These are phyloP conservation scores for Ammodytes marinus DNA, from an alignment of 2,113 vertebrate genomes.

Conservation along the genomic window DNA sequence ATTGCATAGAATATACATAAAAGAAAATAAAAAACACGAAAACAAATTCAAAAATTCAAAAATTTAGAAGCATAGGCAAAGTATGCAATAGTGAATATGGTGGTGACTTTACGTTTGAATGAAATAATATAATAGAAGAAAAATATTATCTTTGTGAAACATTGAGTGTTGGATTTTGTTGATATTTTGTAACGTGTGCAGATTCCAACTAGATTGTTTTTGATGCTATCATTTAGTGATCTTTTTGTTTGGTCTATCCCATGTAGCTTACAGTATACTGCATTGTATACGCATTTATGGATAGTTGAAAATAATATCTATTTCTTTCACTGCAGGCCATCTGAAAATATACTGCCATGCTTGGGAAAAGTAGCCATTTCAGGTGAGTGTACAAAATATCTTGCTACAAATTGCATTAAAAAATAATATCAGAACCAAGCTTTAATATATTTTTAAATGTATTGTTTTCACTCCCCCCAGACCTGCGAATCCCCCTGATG, in stretches of 20 bases:
- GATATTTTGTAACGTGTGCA: not conserved
- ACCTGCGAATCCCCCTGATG: conserved; percentile 93
- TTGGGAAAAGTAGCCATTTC: conserved; percentile 86
- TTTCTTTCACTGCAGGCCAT: conserved; percentile 77
- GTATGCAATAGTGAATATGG: too few relatives aligned
- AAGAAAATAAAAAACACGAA: too few relatives aligned
- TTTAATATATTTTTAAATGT: not conserved
- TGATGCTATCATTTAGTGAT: not conserved
- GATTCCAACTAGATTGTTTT: not conserved
- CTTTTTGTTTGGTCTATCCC: not conserved
- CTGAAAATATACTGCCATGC: conserved; percentile 84
- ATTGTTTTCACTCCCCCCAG: conserved; percentile 70
- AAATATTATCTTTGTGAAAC: not conserved
- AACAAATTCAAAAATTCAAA: too few relatives aligned
- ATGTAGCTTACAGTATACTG: not conserved
- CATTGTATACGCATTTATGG: not conserved
- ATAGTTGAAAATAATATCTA: not conserved
- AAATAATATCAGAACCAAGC: not conserved
- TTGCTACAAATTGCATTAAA: not conserved
- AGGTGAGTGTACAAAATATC: conserved; percentile 69
- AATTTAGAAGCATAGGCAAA: not conserved
- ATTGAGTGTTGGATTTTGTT: not conserved
- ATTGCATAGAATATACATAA: too few relatives aligned
- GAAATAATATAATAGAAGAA: not conserved
- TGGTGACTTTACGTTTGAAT: not conserved